Conservation (phyloP, 2,888 invertebrate species). For the Nebria brevicollis region DNA sequence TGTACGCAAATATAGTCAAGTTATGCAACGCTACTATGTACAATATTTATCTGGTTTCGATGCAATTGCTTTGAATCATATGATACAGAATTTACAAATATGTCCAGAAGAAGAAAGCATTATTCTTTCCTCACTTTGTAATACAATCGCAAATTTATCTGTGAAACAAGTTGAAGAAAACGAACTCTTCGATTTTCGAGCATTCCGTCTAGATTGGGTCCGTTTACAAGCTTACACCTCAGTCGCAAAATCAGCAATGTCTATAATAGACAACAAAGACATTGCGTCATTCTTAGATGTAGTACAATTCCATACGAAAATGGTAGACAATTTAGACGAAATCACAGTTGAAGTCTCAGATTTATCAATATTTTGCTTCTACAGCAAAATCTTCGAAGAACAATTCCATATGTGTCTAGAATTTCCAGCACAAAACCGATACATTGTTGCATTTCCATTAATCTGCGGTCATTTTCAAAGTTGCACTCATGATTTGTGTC, state of each 20-base stretch:
- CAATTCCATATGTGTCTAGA: constrained; percentile 99
- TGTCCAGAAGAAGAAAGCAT: constrained; percentile 96
- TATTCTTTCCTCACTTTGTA: constrained; percentile 92
- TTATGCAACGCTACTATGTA: constrained; percentile 97
- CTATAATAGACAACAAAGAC: constrained; percentile 84
- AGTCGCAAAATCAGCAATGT: constrained; percentile 80
- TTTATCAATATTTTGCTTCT: constrained; percentile 97
- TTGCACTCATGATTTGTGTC: constrained; percentile 97
- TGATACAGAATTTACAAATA: constrained; percentile 83
- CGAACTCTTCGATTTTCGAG: constrained; percentile 94
- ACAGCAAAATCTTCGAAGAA: constrained; percentile 95
- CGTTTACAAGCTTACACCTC: constrained; percentile 95
- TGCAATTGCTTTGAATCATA: constrained; percentile 87
- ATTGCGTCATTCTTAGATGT: constrained; percentile 94
- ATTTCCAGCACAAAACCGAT: constrained; percentile 98
- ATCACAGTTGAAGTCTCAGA: constrained; percentile 97
- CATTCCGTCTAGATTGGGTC: constrained; percentile 96
- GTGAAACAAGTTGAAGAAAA: constrained; percentile 97
- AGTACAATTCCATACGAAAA: constrained; percentile 95
- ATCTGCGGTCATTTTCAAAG: constrained; percentile 98
- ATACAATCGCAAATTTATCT: constrained; percentile 83
- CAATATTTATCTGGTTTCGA: constrained; percentile 97
- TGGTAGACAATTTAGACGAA: constrained; percentile 98
- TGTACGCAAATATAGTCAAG: constrained; percentile 85
- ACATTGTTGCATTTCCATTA: constrained; percentile 96